A percentile compares a stretch with the other conserved stretches of the same genome.
These are phyloP conservation scores for Poecilobothrus nobilitatus DNA, from an alignment of 2,888 invertebrate species.

Conservation along the genomic window DNA sequence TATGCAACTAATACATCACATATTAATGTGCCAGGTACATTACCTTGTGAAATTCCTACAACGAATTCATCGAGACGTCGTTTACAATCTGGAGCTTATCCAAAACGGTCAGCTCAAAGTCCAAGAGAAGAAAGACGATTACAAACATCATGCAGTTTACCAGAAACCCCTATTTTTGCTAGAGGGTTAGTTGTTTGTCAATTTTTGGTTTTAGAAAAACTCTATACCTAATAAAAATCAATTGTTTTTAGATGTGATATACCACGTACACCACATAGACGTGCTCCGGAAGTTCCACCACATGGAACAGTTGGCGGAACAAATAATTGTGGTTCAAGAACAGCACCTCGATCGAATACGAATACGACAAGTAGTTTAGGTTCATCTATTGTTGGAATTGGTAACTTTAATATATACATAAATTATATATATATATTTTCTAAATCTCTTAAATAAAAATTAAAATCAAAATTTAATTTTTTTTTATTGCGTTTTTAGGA, in stretches of 20 bases:
- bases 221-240: neutral
- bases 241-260: slow-evolving; percentile 55
- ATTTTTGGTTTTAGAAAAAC: neutral
- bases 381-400: slow-evolving; percentile 41
- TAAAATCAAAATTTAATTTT: neutral
- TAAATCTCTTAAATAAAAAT: neutral
- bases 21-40: slow-evolving; percentile 55
- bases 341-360: slow-evolving; percentile 53
- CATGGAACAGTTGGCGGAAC: slow-evolving; percentile 27
- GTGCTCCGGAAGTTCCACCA: slow-evolving; percentile 45
- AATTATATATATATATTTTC: neutral
- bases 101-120: slow-evolving; percentile 47
- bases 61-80: slow-evolving; percentile 41
- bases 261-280: slow-evolving; percentile 69
- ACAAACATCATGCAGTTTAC: slow-evolving; percentile 77
- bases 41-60: slow-evolving; percentile 61
- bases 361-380: slow-evolving; percentile 41
- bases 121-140: slow-evolving; percentile 55
- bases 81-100: slow-evolving; percentile 42
- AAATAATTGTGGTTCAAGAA: slow-evolving; percentile 39
- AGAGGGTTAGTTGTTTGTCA: slow-evolving; percentile 56
- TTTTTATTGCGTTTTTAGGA: neutral
- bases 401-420: too few relatives aligned
- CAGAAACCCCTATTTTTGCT: slow-evolving; percentile 83
- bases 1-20: slow-evolving; percentile 49